Evolutionary conservation across 2,113 vertebrate species (phyloP).

Genomic region (Montifringilla adamsi): DNA sequence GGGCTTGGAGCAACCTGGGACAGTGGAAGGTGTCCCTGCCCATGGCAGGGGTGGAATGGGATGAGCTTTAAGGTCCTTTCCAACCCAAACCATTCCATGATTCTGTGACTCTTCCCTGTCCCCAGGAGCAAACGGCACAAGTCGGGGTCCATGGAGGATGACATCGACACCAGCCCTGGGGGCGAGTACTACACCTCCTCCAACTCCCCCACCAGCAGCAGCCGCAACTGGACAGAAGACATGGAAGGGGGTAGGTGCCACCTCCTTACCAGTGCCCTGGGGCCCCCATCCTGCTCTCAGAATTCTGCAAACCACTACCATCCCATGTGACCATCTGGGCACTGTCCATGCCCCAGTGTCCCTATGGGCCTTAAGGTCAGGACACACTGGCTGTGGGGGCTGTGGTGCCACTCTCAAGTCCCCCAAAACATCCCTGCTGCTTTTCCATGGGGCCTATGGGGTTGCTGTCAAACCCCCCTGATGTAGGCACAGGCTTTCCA

Average conservation of each 20-base stretch:
- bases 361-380: not conserved
- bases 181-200: conserved; percentile 96
- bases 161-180: conserved; percentile 91
- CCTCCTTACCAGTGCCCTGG: not conserved
- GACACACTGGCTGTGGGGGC: not conserved
- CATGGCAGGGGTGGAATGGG: fast-evolving
- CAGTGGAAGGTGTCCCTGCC: not conserved
- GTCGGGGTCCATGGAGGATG: conserved; percentile 95
- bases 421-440: not conserved
- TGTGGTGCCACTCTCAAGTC: too few species aligned
- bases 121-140: conserved; percentile 94
- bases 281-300: not conserved
- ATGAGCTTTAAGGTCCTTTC: not conserved
- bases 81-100: not conserved
- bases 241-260: conserved; percentile 90
- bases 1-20: not conserved
- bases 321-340: not conserved
- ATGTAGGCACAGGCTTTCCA: not conserved
- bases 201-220: conserved; percentile 93
- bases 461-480: not conserved
- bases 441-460: not conserved
- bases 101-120: not conserved
- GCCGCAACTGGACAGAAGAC: conserved; percentile 96
- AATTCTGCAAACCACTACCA: not conserved
- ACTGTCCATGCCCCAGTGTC: fast-evolving